These are phyloP conservation scores for Nasonia vitripennis DNA, from an alignment of 1,140 invertebrate genomes.

Conservation along the genomic window DNA sequence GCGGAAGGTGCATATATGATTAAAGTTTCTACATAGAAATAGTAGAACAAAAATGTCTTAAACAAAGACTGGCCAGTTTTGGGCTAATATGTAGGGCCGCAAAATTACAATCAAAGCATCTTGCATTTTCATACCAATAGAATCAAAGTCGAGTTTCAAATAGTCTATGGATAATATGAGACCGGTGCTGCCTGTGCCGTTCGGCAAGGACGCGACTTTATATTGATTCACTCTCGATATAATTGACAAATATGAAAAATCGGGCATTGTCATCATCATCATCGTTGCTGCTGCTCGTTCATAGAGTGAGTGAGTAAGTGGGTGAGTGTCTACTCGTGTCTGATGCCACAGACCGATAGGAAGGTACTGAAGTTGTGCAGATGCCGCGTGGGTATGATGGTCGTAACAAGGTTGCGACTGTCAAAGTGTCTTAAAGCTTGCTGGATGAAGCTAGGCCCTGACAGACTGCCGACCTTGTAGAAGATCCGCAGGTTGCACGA, in stretches of 20 bases:
- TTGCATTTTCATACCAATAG: neutral
- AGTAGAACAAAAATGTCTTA: neutral
- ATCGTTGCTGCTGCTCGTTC: neutral
- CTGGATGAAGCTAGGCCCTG: constrained; percentile 76
- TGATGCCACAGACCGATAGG: constrained; percentile 84
- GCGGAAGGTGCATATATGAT: neutral
- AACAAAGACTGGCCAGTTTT: constrained; percentile 11
- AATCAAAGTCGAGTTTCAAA: neutral
- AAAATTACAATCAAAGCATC: constrained; percentile 13
- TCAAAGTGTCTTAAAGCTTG: constrained; percentile 76
- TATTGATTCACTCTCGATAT: neutral
- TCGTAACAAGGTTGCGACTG: constrained; percentile 79
- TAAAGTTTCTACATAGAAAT: neutral
- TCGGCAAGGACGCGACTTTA: constrained; percentile 13
- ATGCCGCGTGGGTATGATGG: constrained; percentile 85
- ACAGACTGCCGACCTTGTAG: constrained; percentile 80
- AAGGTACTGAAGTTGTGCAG: constrained; percentile 86
- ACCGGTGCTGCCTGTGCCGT: constrained; percentile 6
- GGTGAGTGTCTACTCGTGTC: constrained; percentile 73
- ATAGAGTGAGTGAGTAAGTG: neutral
- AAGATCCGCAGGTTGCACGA: constrained; percentile 85
- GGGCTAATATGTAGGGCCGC: neutral
- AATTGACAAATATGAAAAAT: constrained; percentile 44
- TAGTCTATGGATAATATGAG: neutral
- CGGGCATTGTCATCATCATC: neutral